Percentiles rank a stretch among this genome's conserved stretches.
Evolutionary conservation across 2,888 invertebrate species (phyloP).

Genomic region (Sepioteuthis lessoniana): DNA sequence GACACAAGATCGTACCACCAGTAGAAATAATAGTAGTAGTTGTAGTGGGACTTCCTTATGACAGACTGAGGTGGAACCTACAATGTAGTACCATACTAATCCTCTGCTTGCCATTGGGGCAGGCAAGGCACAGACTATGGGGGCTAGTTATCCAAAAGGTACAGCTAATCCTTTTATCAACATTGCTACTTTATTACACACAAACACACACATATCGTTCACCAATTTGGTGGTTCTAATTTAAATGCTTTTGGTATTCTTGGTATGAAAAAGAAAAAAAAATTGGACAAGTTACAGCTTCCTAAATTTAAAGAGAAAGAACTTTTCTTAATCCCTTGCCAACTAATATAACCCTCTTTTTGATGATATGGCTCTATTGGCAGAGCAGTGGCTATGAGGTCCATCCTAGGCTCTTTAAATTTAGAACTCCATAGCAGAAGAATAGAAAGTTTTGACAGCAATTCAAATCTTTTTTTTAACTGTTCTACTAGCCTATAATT

Average conservation of each 20-base stretch:
- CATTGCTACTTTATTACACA: not conserved
- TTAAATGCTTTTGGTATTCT: not conserved
- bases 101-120: constrained; percentile 11
- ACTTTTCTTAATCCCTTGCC: not conserved
- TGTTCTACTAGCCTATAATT: not conserved
- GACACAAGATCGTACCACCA: constrained; percentile 15
- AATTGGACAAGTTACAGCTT: not conserved
- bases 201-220: not conserved
- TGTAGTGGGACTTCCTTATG: not conserved
- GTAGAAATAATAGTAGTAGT: not conserved
- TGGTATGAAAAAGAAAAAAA: not conserved
- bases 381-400: not conserved
- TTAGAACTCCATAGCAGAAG: not conserved
- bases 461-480: not conserved
- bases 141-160: constrained; percentile 44
- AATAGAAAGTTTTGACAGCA: not conserved
- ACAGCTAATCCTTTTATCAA: not conserved
- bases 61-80: constrained; percentile 17
- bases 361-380: not conserved
- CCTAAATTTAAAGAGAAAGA: too few relatives aligned
- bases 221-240: not conserved
- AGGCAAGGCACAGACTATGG: not conserved
- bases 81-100: constrained; percentile 23
- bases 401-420: not conserved
- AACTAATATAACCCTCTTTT: not conserved